Percentiles rank a stretch among this genome's conserved stretches.
Evolutionary conservation across 2,888 invertebrate species (phyloP).

Genomic region (Eristalis arbustorum): DNA sequence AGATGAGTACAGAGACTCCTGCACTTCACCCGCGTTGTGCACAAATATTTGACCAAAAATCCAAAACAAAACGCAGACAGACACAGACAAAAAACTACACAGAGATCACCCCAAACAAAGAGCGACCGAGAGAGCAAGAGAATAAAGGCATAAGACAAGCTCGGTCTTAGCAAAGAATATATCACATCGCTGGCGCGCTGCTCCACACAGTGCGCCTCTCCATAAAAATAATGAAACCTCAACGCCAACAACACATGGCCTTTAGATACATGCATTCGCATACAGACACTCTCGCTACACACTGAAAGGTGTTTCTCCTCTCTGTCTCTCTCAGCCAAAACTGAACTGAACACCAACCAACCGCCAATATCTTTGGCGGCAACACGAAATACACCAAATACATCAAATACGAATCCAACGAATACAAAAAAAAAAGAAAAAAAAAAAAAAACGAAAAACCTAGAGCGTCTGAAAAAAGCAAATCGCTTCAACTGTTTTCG

Average conservation of each 20-base stretch:
- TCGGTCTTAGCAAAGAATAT: conserved; percentile 46
- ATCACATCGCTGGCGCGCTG: conserved; percentile 50
- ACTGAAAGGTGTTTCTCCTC: conserved; percentile 36
- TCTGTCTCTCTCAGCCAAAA: conserved; percentile 55
- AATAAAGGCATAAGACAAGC: conserved; percentile 11
- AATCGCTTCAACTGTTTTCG: conserved; percentile 77
- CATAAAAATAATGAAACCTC: too few species aligned
- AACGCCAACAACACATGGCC: neutral
- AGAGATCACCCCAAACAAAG: conserved; percentile 10
- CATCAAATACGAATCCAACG: conserved; percentile 68
- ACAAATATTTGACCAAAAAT: conserved; percentile 49
- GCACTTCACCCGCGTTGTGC: conserved; percentile 28
- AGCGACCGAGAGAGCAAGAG: conserved; percentile 16
- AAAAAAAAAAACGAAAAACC: conserved; percentile 47
- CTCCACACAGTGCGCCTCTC: conserved; percentile 16
- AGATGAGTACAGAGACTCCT: conserved; percentile 59
- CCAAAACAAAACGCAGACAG: conserved; percentile 45
- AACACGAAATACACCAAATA: conserved; percentile 67
- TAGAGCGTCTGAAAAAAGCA: conserved; percentile 76
- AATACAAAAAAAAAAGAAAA: conserved; percentile 62
- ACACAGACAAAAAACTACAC: neutral
- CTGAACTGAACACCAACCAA: conserved; percentile 52
- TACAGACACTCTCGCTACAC: conserved; percentile 18
- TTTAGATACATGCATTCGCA: conserved; percentile 42
- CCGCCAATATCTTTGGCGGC: conserved; percentile 71